Percentiles rank a stretch among this genome's conserved stretches.
phyloP scores from a whole-genome alignment of 2,113 vertebrate genomes.

The Amblyornis subalaris region DNA sequence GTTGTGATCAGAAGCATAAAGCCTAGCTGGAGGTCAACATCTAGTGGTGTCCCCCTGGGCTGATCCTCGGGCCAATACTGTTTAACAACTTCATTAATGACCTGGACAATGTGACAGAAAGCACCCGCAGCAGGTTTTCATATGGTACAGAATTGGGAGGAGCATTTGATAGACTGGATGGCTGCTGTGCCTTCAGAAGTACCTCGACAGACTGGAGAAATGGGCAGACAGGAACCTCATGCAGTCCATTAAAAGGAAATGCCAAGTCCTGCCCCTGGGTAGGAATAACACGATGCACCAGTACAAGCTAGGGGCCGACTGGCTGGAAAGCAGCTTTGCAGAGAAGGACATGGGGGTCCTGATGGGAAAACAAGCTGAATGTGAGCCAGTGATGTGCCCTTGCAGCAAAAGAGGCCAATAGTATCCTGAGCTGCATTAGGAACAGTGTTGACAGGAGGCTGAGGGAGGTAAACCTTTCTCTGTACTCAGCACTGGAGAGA shows the following conservation, averaged over 20 bases:
- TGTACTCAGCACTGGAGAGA: not conserved
- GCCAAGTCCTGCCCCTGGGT: not conserved
- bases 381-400: not conserved
- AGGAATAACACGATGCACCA: not conserved
- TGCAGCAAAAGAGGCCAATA: not conserved
- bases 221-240: not conserved
- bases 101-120: not conserved
- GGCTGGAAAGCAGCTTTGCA: not conserved
- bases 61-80: not conserved
- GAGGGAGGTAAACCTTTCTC: not conserved
- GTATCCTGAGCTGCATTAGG: not conserved
- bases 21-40: not conserved
- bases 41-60: not conserved
- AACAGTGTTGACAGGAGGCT: not conserved
- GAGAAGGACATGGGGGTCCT: not conserved
- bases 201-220: not conserved
- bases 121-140: not conserved
- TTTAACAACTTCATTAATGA: not conserved
- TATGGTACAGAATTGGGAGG: not conserved
- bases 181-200: not conserved
- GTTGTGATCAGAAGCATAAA: not conserved
- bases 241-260: not conserved
- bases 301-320: not conserved
- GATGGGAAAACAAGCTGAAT: not conserved
- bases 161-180: not conserved